phyloP scores from a whole-genome alignment of 2,888 invertebrate genomes.

The Synergus laeviventris region DNA sequence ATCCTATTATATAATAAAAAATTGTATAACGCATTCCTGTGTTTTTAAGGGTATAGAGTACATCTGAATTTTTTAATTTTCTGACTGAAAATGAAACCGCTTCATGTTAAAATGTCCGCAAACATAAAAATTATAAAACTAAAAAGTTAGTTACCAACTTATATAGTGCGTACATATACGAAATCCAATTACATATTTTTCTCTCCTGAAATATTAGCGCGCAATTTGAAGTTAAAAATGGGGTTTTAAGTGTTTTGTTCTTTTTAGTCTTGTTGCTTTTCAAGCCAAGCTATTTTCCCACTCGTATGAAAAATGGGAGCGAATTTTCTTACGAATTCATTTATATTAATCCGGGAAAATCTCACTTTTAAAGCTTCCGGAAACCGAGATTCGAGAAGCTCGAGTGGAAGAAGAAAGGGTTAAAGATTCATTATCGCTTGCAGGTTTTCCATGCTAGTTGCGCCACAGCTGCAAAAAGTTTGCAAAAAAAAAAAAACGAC shows the following conservation, averaged over 20 bases:
- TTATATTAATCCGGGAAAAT: neutral
- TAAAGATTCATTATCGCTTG: conserved; percentile 32
- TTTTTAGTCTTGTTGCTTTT: neutral
- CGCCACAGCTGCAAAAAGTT: conserved; percentile 13
- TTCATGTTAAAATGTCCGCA: too few relatives aligned
- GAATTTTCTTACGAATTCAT: neutral
- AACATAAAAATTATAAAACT: too few relatives aligned
- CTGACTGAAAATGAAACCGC: too few relatives aligned
- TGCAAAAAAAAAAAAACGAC: neutral
- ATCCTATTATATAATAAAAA: too few relatives aligned
- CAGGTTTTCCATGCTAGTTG: conserved; percentile 3
- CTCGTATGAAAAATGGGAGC: neutral
- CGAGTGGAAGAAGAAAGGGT: neutral
- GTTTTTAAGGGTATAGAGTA: too few relatives aligned
- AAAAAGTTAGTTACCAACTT: neutral
- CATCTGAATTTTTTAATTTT: too few relatives aligned
- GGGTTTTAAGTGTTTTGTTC: neutral
- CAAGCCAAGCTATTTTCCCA: neutral
- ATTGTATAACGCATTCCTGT: too few relatives aligned
- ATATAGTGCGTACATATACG: neutral
- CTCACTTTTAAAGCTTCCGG: conserved; percentile 2
- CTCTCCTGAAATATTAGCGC: neutral
- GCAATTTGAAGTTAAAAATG: neutral
- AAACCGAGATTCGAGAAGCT: neutral
- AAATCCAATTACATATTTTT: neutral